Evolutionary conservation across 2,113 vertebrate species (phyloP).

Genomic region (Tachuris rubrigastra): DNA sequence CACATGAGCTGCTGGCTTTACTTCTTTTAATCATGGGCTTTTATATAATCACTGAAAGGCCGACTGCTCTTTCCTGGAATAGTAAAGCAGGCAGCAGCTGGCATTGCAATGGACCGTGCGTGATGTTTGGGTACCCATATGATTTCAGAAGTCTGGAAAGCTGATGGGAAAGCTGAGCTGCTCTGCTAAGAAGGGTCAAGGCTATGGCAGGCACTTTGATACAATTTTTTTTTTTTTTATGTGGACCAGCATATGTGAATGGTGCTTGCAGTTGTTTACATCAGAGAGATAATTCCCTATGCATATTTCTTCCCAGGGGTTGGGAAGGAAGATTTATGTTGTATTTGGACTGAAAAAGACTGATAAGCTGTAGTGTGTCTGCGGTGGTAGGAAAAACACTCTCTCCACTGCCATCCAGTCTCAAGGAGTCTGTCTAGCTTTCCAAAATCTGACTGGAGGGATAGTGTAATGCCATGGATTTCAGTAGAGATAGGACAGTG

Average conservation of each 20-base stretch:
- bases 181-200: not conserved
- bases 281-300: not conserved
- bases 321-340: not conserved
- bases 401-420: not conserved
- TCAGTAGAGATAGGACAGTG: not conserved
- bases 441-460: not conserved
- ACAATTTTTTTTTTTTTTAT: not conserved
- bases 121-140: not conserved
- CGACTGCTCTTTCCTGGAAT: not conserved
- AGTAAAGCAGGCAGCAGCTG: not conserved
- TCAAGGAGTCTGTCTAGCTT: not conserved
- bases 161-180: not conserved
- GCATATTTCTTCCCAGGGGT: not conserved
- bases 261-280: constrained; percentile 31
- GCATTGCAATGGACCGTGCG: not conserved
- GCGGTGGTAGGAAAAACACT: not conserved
- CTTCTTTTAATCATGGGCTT: constrained; percentile 1
- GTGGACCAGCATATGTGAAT: constrained; percentile 2
- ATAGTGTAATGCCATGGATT: not conserved
- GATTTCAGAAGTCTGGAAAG: not conserved
- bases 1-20: not conserved
- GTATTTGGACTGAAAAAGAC: not conserved
- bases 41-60: not conserved
- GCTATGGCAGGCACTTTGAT: not conserved
- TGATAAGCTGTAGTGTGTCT: not conserved